phyloP scores from a whole-genome alignment of 37 sponge, comb jelly and placozoan species.

The Aphrocallistes beatrix region DNA sequence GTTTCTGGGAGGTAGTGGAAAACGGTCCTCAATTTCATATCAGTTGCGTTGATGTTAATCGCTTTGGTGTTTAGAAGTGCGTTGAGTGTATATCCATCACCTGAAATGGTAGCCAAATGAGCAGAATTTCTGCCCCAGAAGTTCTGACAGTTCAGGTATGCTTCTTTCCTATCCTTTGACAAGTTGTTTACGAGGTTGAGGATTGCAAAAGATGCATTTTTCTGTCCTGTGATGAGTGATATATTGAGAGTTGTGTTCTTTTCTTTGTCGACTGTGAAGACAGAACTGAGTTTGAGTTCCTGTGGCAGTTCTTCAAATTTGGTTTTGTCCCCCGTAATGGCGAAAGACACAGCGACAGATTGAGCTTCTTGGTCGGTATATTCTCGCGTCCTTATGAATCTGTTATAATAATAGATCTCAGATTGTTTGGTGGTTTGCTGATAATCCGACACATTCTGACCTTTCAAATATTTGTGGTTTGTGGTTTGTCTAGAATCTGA shows the following conservation, averaged over 20 bases:
- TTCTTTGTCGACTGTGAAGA: not conserved
- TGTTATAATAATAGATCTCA: not conserved
- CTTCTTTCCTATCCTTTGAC: not conserved
- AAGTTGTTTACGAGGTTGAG: not conserved
- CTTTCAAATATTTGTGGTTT: not conserved
- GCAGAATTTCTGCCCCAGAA: not conserved
- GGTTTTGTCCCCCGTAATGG: not conserved
- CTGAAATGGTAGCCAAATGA: not conserved
- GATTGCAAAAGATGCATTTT: not conserved
- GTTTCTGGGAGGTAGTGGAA: slow-evolving; percentile 11
- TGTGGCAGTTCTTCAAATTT: not conserved
- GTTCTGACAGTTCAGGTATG: not conserved
- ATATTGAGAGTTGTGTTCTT: not conserved
- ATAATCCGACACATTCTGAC: not conserved
- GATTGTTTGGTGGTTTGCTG: not conserved
- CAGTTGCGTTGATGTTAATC: not conserved
- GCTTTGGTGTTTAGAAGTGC: not conserved
- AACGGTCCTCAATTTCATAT: not conserved
- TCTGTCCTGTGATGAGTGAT: not conserved
- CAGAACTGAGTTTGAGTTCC: not conserved
- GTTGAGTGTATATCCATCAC: not conserved
- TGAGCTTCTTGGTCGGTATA: not conserved
- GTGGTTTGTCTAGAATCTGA: not conserved
- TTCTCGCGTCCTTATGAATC: not conserved
- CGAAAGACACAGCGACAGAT: not conserved